Conservation (phyloP, 23 tunicate species). For the Aplidium turbinatum region DNA sequence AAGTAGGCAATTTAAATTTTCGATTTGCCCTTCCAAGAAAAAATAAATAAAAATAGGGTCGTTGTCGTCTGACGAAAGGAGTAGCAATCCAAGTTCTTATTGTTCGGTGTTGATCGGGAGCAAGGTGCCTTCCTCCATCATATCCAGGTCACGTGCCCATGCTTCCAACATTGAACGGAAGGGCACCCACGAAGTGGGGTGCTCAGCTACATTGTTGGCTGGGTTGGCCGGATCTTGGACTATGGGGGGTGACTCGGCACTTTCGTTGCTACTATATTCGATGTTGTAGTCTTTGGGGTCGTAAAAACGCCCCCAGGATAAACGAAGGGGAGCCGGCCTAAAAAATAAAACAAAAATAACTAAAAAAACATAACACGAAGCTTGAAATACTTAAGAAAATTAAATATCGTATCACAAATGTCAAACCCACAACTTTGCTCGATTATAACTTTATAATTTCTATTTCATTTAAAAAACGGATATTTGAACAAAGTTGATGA, state of each 20-base stretch:
- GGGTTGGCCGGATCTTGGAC: slow-evolving; percentile 98
- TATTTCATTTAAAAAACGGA: too few relatives aligned
- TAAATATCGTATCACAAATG: too few relatives aligned
- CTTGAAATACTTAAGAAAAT: background rate
- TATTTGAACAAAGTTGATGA: too few relatives aligned
- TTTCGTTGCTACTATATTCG: slow-evolving; percentile 60
- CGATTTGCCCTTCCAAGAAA: background rate
- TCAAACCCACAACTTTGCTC: too few relatives aligned
- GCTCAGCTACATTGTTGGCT: slow-evolving; percentile 87
- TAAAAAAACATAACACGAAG: background rate
- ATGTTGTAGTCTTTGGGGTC: slow-evolving; percentile 90
- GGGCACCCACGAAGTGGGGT: slow-evolving; percentile 74
- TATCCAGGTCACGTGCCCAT: slow-evolving; percentile 68
- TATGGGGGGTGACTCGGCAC: slow-evolving; percentile 67
- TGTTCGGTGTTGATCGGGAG: slow-evolving; percentile 18
- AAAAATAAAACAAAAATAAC: background rate
- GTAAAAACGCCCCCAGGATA: slow-evolving; percentile 86
- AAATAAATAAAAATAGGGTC: background rate
- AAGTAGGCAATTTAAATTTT: background rate
- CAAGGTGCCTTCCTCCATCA: slow-evolving; percentile 58
- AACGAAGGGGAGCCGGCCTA: slow-evolving; percentile 66
- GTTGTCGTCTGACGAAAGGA: background rate
- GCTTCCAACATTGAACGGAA: slow-evolving; percentile 57
- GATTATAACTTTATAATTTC: too few relatives aligned
- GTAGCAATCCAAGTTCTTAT: background rate